Evolutionary conservation across 2,888 invertebrate species (phyloP).

Genomic region (Limnephilus rhombicus): DNA sequence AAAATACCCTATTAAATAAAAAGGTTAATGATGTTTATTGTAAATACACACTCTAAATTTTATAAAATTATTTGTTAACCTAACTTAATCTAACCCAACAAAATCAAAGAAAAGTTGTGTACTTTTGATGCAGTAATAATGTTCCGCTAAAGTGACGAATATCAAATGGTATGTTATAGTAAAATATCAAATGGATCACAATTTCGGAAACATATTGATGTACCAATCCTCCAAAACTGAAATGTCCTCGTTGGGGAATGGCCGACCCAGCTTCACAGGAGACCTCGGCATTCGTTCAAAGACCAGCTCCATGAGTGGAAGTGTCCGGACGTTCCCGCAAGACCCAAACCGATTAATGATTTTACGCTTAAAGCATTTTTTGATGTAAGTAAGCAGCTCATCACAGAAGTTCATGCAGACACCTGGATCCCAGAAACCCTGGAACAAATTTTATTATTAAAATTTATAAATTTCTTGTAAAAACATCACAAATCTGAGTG

Average conservation of each 20-base stretch:
- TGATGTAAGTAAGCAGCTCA: constrained; percentile 79
- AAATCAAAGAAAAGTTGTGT: too few relatives aligned
- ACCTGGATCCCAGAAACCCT: constrained; percentile 77
- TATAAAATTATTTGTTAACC: too few relatives aligned
- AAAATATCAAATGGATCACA: too few relatives aligned
- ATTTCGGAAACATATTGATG: background rate
- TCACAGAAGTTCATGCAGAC: constrained; percentile 84
- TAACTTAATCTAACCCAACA: too few relatives aligned
- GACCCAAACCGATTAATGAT: background rate
- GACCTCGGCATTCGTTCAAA: constrained; percentile 48
- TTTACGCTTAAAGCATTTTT: constrained; percentile 69
- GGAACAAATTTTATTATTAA: background rate
- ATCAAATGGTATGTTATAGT: too few relatives aligned
- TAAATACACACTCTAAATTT: too few relatives aligned
- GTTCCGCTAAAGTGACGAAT: too few relatives aligned
- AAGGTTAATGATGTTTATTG: too few relatives aligned
- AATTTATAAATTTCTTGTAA: too few relatives aligned
- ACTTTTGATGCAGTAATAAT: too few relatives aligned
- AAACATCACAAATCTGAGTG: too few relatives aligned
- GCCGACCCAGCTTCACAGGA: background rate
- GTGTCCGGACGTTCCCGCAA: background rate
- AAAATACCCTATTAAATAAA: too few relatives aligned
- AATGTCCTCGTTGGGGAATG: constrained; percentile 28
- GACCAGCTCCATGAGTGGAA: constrained; percentile 49
- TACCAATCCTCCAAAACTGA: constrained; percentile 19